phyloP scores from a whole-genome alignment of 2,113 vertebrate genomes.

The Pteruthius melanotis region DNA sequence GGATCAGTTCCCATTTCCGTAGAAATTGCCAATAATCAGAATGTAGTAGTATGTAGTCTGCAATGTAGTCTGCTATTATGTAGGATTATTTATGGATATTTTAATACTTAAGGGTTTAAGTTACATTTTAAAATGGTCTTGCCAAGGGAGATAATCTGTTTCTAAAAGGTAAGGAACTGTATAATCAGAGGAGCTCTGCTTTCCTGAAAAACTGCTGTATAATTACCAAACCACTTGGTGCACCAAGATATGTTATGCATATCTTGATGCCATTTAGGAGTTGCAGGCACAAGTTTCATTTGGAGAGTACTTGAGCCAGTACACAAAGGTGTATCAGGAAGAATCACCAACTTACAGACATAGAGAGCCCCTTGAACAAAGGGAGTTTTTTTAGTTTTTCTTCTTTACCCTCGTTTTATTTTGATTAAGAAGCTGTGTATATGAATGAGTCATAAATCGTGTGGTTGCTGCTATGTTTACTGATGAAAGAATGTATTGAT shows the following conservation, averaged over 20 bases:
- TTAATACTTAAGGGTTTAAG: neutral
- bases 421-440: neutral
- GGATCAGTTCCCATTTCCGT: neutral
- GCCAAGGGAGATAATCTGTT: neutral
- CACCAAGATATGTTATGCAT: neutral
- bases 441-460: neutral
- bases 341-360: neutral
- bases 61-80: neutral
- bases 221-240: neutral
- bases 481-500: neutral
- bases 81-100: neutral
- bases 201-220: neutral
- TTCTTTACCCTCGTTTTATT: neutral
- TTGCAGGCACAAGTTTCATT: neutral
- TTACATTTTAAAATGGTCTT: neutral
- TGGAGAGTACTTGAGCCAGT: neutral
- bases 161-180: neutral
- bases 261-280: neutral
- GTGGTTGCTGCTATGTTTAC: neutral
- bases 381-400: rapidly evolving
- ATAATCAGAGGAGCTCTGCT: neutral
- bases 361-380: neutral
- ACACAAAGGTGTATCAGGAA: neutral
- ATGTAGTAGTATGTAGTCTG: too few species aligned
- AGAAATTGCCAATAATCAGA: neutral